phyloP scores from a whole-genome alignment of 2,113 vertebrate genomes.

The Macaca nemestrina region DNA sequence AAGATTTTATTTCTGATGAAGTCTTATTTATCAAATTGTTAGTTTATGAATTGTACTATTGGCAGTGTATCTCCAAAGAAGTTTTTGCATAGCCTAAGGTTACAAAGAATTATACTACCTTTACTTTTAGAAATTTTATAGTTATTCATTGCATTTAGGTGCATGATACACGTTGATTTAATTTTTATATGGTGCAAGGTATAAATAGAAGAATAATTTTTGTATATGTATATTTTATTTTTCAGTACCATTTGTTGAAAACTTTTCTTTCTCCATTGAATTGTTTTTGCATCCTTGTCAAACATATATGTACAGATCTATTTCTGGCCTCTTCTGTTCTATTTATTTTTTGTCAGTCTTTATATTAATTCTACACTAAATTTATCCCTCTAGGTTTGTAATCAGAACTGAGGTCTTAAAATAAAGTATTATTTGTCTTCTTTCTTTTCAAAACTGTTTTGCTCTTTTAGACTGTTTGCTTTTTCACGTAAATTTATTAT shows the following conservation, averaged over 20 bases:
- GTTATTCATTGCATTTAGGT: background rate
- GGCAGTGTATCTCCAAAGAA: background rate
- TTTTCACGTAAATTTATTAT: background rate
- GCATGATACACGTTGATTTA: background rate
- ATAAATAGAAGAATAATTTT: background rate
- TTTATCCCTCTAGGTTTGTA: background rate
- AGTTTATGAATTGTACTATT: background rate
- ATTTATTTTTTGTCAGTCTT: background rate
- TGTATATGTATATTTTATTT: background rate
- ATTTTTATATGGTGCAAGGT: background rate
- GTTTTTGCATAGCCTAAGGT: background rate
- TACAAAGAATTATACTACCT: background rate
- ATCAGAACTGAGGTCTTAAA: background rate
- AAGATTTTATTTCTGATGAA: conserved; percentile 21
- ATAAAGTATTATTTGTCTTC: background rate
- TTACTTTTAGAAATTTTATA: background rate
- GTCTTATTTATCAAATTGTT: background rate
- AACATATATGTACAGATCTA: background rate
- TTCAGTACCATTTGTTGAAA: background rate
- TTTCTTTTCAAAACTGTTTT: conserved; percentile 9
- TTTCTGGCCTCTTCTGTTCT: background rate
- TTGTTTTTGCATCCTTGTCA: background rate
- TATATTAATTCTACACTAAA: background rate
- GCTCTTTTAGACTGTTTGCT: background rate
- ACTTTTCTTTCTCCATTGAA: background rate